These are phyloP conservation scores for Callipepla squamata DNA, from an alignment of 2,113 vertebrate species.

Conservation along the genomic window DNA sequence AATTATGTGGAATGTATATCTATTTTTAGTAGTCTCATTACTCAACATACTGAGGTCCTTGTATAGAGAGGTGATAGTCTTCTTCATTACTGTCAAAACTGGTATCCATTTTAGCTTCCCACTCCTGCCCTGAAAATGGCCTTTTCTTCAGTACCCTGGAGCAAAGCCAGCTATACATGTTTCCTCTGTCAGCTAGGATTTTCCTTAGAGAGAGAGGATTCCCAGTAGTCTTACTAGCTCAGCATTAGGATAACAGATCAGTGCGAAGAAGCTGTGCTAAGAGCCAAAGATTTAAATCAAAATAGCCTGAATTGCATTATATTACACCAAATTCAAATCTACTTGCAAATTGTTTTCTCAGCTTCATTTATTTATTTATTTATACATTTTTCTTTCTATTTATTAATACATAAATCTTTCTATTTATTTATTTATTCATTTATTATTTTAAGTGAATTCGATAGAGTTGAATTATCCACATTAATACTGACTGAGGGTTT, in stretches of 20 bases:
- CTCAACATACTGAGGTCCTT: not conserved
- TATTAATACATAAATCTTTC: too few species aligned
- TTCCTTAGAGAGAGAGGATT: not conserved
- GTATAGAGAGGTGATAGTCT: not conserved
- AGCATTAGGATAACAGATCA: not conserved
- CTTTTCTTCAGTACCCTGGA: not conserved
- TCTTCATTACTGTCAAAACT: slow-evolving; percentile 7
- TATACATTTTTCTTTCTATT: not conserved
- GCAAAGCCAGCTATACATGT: not conserved
- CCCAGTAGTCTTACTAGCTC: not conserved
- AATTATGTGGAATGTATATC: not conserved
- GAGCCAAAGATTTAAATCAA: not conserved
- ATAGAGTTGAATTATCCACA: not conserved
- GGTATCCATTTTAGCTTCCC: not conserved
- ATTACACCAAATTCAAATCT: not conserved
- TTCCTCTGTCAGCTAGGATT: not conserved
- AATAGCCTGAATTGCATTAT: not conserved
- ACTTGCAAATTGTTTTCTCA: not conserved
- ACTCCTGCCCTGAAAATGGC: not conserved
- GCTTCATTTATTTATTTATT: not conserved
- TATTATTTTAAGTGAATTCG: not conserved
- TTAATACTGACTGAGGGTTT: not conserved
- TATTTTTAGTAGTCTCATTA: not conserved
- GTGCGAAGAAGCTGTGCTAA: not conserved
- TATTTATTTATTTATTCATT: not conserved